These are phyloP conservation scores for Cataglyphis altisquamis DNA, from an alignment of 2,888 invertebrate species.

Conservation along the genomic window DNA sequence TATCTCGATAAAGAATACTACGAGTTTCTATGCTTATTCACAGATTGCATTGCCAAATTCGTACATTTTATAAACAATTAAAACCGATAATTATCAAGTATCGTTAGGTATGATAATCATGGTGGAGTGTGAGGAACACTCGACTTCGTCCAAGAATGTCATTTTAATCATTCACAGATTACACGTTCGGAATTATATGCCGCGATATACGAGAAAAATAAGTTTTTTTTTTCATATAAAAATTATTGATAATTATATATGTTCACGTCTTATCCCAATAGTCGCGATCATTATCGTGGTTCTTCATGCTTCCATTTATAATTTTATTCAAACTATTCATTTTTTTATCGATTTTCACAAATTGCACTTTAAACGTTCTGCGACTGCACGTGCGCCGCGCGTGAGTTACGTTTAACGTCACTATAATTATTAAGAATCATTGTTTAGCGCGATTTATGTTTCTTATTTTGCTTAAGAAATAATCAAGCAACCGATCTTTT, in stretches of 20 bases:
- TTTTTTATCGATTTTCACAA: conserved; percentile 1
- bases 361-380: conserved; percentile 16
- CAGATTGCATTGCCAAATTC: background rate
- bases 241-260: conserved; percentile 21
- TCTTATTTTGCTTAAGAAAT: background rate
- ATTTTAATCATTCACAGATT: conserved; percentile 23
- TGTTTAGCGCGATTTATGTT: background rate
- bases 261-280: background rate
- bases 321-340: background rate
- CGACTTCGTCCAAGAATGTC: conserved; percentile 2
- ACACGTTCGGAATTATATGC: background rate
- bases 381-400: background rate
- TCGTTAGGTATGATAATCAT: background rate
- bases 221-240: background rate
- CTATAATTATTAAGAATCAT: background rate
- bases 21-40: background rate
- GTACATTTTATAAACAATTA: background rate
- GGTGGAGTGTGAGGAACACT: background rate
- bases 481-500: background rate
- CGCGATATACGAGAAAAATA: background rate
- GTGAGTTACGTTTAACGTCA: background rate
- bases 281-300: background rate
- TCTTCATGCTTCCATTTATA: background rate
- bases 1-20: background rate
- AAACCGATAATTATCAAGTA: conserved; percentile 1